phyloP scores from a whole-genome alignment of 2,113 vertebrate species.

The Spea bombifrons region DNA sequence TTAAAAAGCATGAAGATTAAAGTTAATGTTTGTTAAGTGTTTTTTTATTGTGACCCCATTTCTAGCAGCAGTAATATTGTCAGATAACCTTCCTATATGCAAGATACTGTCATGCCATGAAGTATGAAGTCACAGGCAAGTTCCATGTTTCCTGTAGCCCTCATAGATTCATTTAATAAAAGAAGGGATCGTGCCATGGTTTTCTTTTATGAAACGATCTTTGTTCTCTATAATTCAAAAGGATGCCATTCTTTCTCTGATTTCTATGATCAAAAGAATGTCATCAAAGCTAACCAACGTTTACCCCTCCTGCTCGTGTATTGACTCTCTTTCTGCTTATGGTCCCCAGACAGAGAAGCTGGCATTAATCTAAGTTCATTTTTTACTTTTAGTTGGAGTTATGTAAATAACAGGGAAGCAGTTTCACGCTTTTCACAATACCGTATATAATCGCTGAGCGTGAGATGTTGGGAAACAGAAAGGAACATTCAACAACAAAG shows the following conservation, averaged over 20 bases:
- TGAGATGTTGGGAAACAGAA: no score
- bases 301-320: constrained; percentile 29
- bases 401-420: constrained; percentile 20
- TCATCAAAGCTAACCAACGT: constrained; percentile 39
- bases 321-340: constrained; percentile 25
- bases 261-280: constrained; percentile 45
- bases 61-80: no score
- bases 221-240: constrained; percentile 38
- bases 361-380: constrained; percentile 32
- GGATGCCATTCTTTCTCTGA: constrained; percentile 25
- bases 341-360: neutral
- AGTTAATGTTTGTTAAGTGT: no score
- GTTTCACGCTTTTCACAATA: neutral
- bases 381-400: constrained; percentile 22
- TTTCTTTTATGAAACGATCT: constrained; percentile 34
- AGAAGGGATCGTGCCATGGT: neutral
- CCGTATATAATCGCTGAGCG: neutral
- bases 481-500: no score
- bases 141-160: neutral
- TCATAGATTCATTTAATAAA: neutral
- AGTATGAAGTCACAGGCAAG: constrained; percentile 1
- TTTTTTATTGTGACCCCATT: no score
- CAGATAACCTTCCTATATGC: no score
- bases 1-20: no score
- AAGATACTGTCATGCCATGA: neutral